Evolutionary conservation across 2,888 invertebrate genomes (phyloP).

Genomic region (Protophormia terraenovae): DNA sequence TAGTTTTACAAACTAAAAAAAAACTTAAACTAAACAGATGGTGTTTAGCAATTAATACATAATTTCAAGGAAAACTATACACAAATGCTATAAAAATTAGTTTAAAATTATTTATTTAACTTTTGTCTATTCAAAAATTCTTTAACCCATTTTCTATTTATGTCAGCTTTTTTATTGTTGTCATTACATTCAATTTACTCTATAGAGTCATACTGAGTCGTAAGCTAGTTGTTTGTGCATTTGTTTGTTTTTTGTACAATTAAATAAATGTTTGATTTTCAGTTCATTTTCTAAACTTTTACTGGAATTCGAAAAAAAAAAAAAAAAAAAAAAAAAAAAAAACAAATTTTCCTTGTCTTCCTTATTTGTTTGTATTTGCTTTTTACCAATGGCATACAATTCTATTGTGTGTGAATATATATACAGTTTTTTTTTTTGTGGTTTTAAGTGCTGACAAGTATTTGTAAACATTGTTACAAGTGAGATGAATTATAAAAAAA

Average conservation of each 20-base stretch:
- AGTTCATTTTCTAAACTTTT: neutral
- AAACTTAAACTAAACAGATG: neutral
- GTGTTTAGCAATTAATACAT: neutral
- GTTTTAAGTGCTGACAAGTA: constrained; percentile 61
- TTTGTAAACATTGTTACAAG: constrained; percentile 58
- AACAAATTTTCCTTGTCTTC: neutral
- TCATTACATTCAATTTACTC: neutral
- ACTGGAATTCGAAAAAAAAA: neutral
- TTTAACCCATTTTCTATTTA: neutral
- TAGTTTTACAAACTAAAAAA: no score
- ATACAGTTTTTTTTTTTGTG: constrained; percentile 56
- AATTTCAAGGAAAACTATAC: neutral
- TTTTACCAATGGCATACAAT: constrained; percentile 27
- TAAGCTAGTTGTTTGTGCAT: neutral
- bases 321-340: neutral
- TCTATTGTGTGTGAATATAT: neutral
- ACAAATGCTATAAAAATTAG: no score
- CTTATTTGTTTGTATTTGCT: neutral
- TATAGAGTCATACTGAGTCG: neutral
- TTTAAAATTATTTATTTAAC: neutral
- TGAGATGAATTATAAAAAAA: constrained; percentile 34
- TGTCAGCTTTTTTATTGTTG: neutral
- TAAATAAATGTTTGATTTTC: neutral
- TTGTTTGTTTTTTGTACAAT: neutral
- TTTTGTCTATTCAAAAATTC: neutral